Evolutionary conservation across 1,140 invertebrate species (phyloP), one percentile per base, ranked within the genome.

Genomic region (Probaryconus sp.): DNA sequence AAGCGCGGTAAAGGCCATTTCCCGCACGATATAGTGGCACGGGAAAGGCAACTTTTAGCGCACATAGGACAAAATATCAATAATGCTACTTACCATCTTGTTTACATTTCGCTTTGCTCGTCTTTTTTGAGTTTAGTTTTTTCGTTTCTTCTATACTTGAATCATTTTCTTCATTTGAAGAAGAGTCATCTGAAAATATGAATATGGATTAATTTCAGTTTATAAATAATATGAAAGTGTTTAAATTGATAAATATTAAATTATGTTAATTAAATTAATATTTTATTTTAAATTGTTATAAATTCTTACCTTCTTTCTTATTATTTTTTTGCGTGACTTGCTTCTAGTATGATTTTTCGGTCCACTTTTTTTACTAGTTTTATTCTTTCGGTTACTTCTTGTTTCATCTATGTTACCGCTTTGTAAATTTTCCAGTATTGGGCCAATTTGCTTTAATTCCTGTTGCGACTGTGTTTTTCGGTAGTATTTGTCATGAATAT

Each of bases 401-500:
- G 7, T 10, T 30, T 30, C 28, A 4, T 2, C 28, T 2, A 30
- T 30, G 10, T 9, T 10, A 3, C 28, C 28, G 10, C 2, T 4
- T 30, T 30, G 28, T 30, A 30, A 30, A 30, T 30, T 9, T 6
- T 30, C 7, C 28, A 30, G 10, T n/a, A 30, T 30, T 30, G 28
- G 7, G 28, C 28, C 28, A 7, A 30, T 30, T 30, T 30, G 28
- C 7, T n/a, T 30, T 30, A 30, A 6, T 30, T 30, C 28, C 10
- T 9, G 7, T 30, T 10, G 28, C 10, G 28, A 30, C 7, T 30
- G 7, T 6, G 7, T 30, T 30, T n/a, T 30, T 30, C 28, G 7
- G 28, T 30, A 30, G 10, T 30, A 30, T 30, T 30, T 10, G 28
- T 30, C 28, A 9, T 30, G 28, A 30, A 30, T 30, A 6, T 60